Evolutionary conservation across 2,888 invertebrate species (phyloP), one percentile per base, ranked within the genome.

Genomic region (Pammene aurita): DNA sequence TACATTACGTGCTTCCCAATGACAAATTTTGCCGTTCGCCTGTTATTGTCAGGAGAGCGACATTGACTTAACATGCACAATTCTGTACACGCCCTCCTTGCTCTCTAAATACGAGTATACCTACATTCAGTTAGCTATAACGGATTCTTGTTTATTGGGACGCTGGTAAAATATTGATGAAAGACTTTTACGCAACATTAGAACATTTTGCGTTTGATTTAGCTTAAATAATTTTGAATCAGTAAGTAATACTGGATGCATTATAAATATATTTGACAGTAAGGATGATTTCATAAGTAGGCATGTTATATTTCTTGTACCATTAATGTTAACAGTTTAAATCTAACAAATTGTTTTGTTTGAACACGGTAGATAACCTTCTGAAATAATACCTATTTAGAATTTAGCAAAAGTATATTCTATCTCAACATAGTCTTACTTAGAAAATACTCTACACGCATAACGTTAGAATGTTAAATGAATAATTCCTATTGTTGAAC

Each of bases 1-100:
- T 90, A 90, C 90, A 88, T 89, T 89, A 89, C 90, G 86, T 88
- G 89, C 87, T 88, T 85, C 85, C 88, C 87, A 91, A 87, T 89
- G 89, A 90, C 85, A 89, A 88, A 89, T 84, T 90, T 87, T 87
- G 79, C 85, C 81, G 84, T 83, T 84, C 85, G 88, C 80, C 88
- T 91, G 91, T 84, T 88, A 87, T 85, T 91, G 92, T 84, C 90
- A 90, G 87, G 85, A 85, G 85, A 85, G 75, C 83, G 82, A 81
- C 84, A 83, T 84, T 84, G 85, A 86, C 83, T 87, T 84, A 80
- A 69, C 78, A 78, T 80, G 77, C 78, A 77, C 80, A 80, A 82
- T 81, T 82, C 77, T 66, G 74, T 74, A 66, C 72, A 72, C 76
- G 77, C 79, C 76, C 78, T 72, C 75, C 78, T 75, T 74, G 72